Conservation (phyloP, 2,888 invertebrate species). For the Tachina grossa region DNA sequence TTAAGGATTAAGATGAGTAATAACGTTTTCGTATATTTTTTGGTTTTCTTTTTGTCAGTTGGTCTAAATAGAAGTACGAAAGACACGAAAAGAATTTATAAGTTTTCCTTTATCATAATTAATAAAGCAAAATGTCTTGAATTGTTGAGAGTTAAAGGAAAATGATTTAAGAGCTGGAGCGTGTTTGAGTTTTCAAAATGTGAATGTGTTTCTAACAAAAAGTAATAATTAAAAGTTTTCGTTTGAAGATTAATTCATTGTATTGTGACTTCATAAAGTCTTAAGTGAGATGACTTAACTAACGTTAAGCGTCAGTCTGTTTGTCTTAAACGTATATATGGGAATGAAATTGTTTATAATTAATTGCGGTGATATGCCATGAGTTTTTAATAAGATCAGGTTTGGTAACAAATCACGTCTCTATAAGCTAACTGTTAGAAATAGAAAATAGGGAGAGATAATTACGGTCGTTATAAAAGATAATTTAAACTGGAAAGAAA, state of each 20-base stretch:
- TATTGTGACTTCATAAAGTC: too few relatives aligned
- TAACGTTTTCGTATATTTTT: background rate
- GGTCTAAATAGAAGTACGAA: slow-evolving; percentile 30
- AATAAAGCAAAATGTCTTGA: slow-evolving; percentile 41
- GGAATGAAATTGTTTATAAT: too few relatives aligned
- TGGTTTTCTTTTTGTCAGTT: slow-evolving; percentile 10
- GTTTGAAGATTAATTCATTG: background rate
- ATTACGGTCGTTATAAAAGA: too few relatives aligned
- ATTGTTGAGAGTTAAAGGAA: background rate
- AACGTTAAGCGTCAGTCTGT: too few relatives aligned
- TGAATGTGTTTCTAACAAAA: background rate
- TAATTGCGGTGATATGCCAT: too few relatives aligned
- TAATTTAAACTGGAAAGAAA: too few relatives aligned
- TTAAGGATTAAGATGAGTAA: slow-evolving; percentile 1
- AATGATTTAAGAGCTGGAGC: background rate
- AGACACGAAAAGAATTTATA: slow-evolving; percentile 2
- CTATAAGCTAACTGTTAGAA: too few relatives aligned
- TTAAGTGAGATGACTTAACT: too few relatives aligned
- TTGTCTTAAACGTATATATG: too few relatives aligned
- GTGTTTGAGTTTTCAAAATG: background rate
- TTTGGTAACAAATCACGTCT: too few relatives aligned
- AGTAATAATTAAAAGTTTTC: background rate
- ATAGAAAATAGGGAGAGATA: too few relatives aligned
- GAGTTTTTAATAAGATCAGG: too few relatives aligned
- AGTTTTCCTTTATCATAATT: slow-evolving; percentile 28